A percentile compares a stretch with the other conserved stretches of the same genome.
phyloP scores from a whole-genome alignment of 2,797 vertebrate genomes.

The Spinus olivaceus region DNA sequence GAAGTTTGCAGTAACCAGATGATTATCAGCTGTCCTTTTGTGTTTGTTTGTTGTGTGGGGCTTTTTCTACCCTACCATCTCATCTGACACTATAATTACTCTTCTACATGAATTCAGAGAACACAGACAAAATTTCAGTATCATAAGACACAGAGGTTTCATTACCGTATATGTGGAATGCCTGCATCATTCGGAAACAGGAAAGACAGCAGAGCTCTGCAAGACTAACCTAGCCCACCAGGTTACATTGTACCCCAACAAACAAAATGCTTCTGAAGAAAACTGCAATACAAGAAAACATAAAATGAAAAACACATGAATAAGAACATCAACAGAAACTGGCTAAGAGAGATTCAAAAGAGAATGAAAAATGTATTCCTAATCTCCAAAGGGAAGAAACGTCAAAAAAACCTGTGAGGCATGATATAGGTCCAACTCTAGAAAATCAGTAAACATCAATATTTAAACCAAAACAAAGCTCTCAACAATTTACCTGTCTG shows the following conservation, averaged over 20 bases:
- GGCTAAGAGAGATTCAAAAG: background rate
- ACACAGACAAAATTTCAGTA: background rate
- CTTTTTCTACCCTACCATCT: background rate
- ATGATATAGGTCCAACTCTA: background rate
- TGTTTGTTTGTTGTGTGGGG: background rate
- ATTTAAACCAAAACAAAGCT: background rate
- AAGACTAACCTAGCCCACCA: background rate
- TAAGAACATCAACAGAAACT: background rate
- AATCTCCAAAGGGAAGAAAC: background rate
- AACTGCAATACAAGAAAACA: background rate
- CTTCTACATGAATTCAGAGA: background rate
- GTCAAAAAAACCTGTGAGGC: background rate
- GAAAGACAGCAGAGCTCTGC: background rate
- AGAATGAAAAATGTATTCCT: background rate
- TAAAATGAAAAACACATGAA: background rate
- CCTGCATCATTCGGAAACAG: background rate
- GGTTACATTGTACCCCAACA: rapidly evolving
- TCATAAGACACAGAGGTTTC: background rate
- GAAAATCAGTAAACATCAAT: background rate
- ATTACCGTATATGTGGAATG: background rate
- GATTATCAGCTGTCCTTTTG: background rate
- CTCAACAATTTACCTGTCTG: background rate
- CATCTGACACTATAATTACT: background rate
- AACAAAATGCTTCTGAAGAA: background rate
- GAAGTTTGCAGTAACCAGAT: background rate